A percentile compares a stretch with the other conserved stretches of the same genome.
These are phyloP conservation scores for Apostichopus japonicus DNA, from an alignment of 35 echinoderm and acorn worm genomes.

Conservation along the genomic window DNA sequence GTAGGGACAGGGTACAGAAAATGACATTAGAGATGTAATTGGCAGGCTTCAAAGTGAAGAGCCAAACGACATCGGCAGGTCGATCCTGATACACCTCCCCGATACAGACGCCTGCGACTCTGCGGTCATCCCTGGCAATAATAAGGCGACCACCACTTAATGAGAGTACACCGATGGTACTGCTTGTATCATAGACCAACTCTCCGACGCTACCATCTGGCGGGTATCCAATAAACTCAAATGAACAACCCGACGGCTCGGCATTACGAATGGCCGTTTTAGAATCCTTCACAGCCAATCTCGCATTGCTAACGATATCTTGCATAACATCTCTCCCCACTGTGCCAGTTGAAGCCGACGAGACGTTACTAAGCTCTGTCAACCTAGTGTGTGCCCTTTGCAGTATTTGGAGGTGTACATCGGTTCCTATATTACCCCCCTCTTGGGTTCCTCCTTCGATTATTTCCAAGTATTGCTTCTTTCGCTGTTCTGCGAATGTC, in stretches of 20 bases:
- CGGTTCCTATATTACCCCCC: background rate
- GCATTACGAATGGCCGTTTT: background rate
- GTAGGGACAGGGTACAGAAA: slow-evolving; percentile 38
- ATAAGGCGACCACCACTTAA: slow-evolving; percentile 30
- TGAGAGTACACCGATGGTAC: slow-evolving; percentile 22
- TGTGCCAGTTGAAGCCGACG: background rate
- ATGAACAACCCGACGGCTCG: background rate
- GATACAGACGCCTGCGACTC: slow-evolving; percentile 43
- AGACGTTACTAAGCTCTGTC: background rate
- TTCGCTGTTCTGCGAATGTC: slow-evolving; percentile 34
- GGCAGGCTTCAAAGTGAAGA: slow-evolving; percentile 43
- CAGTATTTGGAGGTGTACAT: background rate
- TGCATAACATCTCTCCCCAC: slow-evolving; percentile 12
- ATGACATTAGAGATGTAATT: slow-evolving; percentile 44
- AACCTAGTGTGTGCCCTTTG: background rate
- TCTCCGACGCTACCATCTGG: slow-evolving; percentile 46
- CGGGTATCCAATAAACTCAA: slow-evolving; percentile 49
- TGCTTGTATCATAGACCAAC: slow-evolving; percentile 29
- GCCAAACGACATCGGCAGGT: slow-evolving; percentile 6
- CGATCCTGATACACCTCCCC: slow-evolving; percentile 15
- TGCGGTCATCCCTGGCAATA: slow-evolving; percentile 39
- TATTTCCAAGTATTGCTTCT: slow-evolving; percentile 56
- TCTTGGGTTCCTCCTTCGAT: background rate
- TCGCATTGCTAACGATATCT: slow-evolving; percentile 20
- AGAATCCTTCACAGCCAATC: background rate